These are phyloP conservation scores for Homarus americanus DNA, from an alignment of 1,140 invertebrate genomes.

Conservation along the genomic window DNA sequence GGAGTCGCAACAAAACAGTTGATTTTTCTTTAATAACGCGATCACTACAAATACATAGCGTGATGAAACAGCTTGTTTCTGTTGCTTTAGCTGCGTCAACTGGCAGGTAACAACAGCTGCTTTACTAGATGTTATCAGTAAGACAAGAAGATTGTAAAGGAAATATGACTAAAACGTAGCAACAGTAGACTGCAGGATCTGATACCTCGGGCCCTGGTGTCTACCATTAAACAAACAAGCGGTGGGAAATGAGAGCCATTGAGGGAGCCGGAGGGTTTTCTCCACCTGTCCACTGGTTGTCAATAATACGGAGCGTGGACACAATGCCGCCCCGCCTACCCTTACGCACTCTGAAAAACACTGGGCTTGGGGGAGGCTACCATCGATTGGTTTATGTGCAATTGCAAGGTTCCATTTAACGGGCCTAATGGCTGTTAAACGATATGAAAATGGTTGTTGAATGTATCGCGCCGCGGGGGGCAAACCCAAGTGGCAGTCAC, in stretches of 20 bases:
- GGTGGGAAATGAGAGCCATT: slow-evolving; percentile 22
- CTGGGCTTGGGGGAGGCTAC: slow-evolving; percentile 25
- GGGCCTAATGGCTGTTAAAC: slow-evolving; percentile 69
- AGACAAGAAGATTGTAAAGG: too few relatives aligned
- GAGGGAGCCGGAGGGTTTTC: slow-evolving; percentile 23
- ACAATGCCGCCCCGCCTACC: slow-evolving; percentile 49
- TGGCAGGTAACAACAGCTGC: too few relatives aligned
- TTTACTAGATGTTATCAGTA: too few relatives aligned
- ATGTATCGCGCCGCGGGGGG: slow-evolving; percentile 51
- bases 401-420: slow-evolving; percentile 68
- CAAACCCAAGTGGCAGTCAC: slow-evolving; percentile 47
- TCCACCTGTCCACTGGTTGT: slow-evolving; percentile 57
- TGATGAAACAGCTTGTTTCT: too few relatives aligned
- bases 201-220: background rate
- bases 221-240: slow-evolving; percentile 23
- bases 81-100: too few relatives aligned
- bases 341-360: slow-evolving; percentile 35
- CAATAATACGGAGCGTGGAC: slow-evolving; percentile 36
- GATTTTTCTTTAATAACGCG: too few relatives aligned
- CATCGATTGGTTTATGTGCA: slow-evolving; percentile 71
- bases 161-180: too few relatives aligned
- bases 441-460: slow-evolving; percentile 68
- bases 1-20: too few relatives aligned
- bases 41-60: too few relatives aligned
- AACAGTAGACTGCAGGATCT: too few relatives aligned